Evolutionary conservation across 2,113 vertebrate species (phyloP), one percentile per base, ranked within the genome.

Genomic region (Brachyhypopomus occidentalis): DNA sequence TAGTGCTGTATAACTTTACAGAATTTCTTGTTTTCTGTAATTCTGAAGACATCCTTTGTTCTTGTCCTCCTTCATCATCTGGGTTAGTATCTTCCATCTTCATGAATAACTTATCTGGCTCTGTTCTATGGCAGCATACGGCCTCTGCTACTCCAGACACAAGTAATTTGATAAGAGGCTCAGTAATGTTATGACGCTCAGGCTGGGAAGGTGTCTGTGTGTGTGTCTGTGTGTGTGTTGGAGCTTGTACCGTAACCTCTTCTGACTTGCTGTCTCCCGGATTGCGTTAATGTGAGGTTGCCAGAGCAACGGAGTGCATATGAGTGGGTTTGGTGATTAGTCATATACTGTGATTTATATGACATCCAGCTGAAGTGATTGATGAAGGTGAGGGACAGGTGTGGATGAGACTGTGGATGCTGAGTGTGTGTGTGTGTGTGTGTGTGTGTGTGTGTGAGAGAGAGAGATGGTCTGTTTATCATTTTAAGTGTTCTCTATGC

Each of bases 171-270:
- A 84, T 84, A 78, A 79, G 66, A 58, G 72, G 11, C 25, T 56
- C 16, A 64, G 67, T 79, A 79, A 72, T 34, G n/a, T 79, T 72
- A 76, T 34, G 27, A 30, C 48, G 14, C 3, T 16, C 56, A 11
- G 19, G 30, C 30, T 30, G 38, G 9, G 30, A 84, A 56, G 58
- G 67, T 71, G 75, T 73, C 48, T 59, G 66, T 66, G 75, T 75
- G 63, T 62, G 38, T 41, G 30, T 55, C 27, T 63, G 36, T 80
- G 83, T 69, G 60, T 80, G 25, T 55, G 34, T 84, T 1, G 20
- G n/a, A 56, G 79, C 73, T 71, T 84, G 77, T 78, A 88, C 86
- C 5, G 12, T 67, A 90, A 89, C 88, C 87, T 90, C 89, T 90
- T 77, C 83, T 78, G 86, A 85, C 85, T 85, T 56, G 84, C 90